Percentiles rank a stretch among this genome's conserved stretches.
These are phyloP conservation scores for Tadarida brasiliensis DNA, from an alignment of 2,797 vertebrate species.

Conservation along the genomic window DNA sequence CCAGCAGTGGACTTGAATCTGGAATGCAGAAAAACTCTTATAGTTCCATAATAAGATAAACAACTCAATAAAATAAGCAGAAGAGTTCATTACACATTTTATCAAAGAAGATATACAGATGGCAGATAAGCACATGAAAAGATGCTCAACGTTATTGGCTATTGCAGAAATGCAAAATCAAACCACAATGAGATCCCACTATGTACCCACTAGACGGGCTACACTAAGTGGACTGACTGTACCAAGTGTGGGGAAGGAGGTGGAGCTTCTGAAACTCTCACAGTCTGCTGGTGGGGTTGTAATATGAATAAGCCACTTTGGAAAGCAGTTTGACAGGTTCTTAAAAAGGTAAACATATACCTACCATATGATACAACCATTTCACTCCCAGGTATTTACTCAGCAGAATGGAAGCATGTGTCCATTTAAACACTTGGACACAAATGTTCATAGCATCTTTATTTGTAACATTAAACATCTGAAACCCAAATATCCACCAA, in stretches of 20 bases:
- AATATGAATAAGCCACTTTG: neutral
- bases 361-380: neutral
- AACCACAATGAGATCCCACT: neutral
- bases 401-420: neutral
- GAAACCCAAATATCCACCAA: neutral
- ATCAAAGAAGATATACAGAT: neutral
- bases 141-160: fast-evolving
- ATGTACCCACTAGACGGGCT: fast-evolving
- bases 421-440: neutral
- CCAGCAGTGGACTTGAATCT: neutral
- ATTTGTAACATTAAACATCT: neutral
- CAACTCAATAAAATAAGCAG: neutral
- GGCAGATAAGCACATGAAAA: neutral
- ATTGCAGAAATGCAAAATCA: neutral
- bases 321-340: neutral
- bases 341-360: neutral
- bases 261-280: neutral
- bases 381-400: neutral
- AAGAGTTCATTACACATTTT: neutral
- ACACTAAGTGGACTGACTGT: no score
- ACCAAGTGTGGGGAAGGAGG: no score
- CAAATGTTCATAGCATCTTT: neutral
- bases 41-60: neutral
- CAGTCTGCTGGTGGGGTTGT: neutral
- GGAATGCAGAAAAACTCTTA: neutral